Evolutionary conservation across 2,888 invertebrate genomes (phyloP), one percentile per base, ranked within the genome.

Genomic region (Cistogaster globosa): DNA sequence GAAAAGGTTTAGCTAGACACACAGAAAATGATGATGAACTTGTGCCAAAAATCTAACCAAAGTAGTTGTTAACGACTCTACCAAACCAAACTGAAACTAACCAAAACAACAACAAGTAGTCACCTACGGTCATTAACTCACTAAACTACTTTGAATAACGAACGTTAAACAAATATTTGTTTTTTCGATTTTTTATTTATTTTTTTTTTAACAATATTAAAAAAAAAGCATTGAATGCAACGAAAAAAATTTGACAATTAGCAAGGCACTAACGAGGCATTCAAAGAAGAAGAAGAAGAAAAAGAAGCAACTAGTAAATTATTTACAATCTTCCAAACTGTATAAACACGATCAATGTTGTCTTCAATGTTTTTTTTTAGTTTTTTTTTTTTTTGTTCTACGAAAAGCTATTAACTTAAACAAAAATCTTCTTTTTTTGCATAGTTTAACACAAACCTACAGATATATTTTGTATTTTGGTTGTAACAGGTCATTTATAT

Each of bases 91-190:
- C 45, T 5, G 9, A 55, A 75, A 58, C n/a, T 32, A 42, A 51
- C 11, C 26, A 45, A 22, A 20, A 32, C 36, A 32, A 72, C 65
- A 20, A 69, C 57, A 20, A 42, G 55, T 58, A 83, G 68, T 62
- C 78, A 85, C 77, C 84, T 74, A 78, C 84, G 75, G 78, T 78
- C 75, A 82, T 75, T 85, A 82, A 75, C 78, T 82, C 42, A 78
- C 57, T 82, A 75, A 82, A 76, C 78, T 78, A 82, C 74, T 85
- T 85, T 82, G 85, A 85, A 85, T 82, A 82, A 71, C 53, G 71
- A 82, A 71, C 58, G 71, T 65, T 74, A 42, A 67, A 67, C 26
- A 67, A 72, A 80, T 51, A 69, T 76, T 53, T 5, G 8, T 67
- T 67, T 58, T 42, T 22, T 78, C 18, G 32, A 11, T 14, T 32